phyloP scores from a whole-genome alignment of 1,140 invertebrate genomes.

The Cydia amplana region DNA sequence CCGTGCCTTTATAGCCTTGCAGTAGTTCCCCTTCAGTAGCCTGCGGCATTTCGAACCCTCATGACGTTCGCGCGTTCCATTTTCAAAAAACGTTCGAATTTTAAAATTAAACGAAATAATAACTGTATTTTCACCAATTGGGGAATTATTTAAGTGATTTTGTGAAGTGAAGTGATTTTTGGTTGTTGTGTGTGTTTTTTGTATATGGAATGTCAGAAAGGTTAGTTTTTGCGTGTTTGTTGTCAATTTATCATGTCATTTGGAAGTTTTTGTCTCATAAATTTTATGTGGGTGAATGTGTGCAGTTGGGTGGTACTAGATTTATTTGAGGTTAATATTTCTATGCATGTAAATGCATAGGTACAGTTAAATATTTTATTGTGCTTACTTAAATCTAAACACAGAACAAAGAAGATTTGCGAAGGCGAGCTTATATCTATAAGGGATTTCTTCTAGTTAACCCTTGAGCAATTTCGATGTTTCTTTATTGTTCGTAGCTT shows the following conservation, averaged over 20 bases:
- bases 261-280: slow-evolving; percentile 1
- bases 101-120: not conserved
- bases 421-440: too few relatives aligned
- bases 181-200: slow-evolving; percentile 8
- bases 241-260: not conserved
- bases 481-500: too few relatives aligned
- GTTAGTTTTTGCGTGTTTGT: slow-evolving; percentile 10
- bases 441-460: too few relatives aligned
- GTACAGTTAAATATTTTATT: too few relatives aligned
- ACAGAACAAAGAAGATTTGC: too few relatives aligned
- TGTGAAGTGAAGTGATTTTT: not conserved
- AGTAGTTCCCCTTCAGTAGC: slow-evolving; percentile 43
- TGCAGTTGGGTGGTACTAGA: not conserved
- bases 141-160: not conserved
- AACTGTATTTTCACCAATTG: not conserved
- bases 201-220: slow-evolving; percentile 9
- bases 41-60: slow-evolving; percentile 45
- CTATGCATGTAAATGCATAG: too few relatives aligned
- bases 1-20: slow-evolving; percentile 41
- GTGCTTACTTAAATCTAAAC: too few relatives aligned
- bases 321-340: not conserved
- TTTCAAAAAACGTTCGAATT: not conserved
- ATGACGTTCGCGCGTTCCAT: slow-evolving; percentile 34
- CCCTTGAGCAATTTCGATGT: too few relatives aligned
- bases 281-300: slow-evolving; percentile 9